These are phyloP conservation scores for Antitype chi DNA, from an alignment of 2,888 invertebrate genomes.

Conservation along the genomic window DNA sequence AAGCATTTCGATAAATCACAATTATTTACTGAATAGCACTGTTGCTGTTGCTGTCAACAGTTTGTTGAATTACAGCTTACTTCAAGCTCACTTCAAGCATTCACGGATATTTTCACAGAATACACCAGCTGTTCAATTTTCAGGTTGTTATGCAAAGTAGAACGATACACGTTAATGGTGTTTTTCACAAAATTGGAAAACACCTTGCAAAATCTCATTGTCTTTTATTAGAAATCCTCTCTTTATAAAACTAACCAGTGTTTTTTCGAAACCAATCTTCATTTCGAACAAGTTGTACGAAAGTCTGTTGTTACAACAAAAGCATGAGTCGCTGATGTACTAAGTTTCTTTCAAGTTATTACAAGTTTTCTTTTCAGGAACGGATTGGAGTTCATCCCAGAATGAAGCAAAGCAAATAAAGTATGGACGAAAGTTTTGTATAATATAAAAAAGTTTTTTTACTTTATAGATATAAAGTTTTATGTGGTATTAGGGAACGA, in stretches of 20 bases:
- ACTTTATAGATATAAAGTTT: background rate
- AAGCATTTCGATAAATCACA: too few species aligned
- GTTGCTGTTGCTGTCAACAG: too few species aligned
- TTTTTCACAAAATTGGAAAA: background rate
- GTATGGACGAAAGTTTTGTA: slow-evolving; percentile 13
- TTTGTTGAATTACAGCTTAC: too few species aligned
- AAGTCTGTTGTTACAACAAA: slow-evolving; percentile 16
- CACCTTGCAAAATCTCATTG: background rate
- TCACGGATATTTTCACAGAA: too few species aligned
- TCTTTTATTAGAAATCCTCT: background rate
- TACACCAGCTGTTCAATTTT: background rate
- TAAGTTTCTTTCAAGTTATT: slow-evolving; percentile 42
- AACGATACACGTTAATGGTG: too few species aligned
- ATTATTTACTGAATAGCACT: too few species aligned
- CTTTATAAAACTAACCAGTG: slow-evolving; percentile 19
- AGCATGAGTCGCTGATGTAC: slow-evolving; percentile 20
- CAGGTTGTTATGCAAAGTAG: background rate
- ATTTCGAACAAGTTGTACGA: slow-evolving; percentile 10
- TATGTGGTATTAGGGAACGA: background rate
- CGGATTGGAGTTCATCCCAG: slow-evolving; percentile 8
- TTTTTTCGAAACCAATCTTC: background rate
- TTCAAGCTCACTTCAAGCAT: too few species aligned
- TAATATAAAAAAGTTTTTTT: background rate
- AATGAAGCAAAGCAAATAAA: slow-evolving; percentile 28
- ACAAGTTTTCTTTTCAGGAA: slow-evolving; percentile 43